phyloP scores from a whole-genome alignment of 2,113 vertebrate species.

The Redunca redunca region DNA sequence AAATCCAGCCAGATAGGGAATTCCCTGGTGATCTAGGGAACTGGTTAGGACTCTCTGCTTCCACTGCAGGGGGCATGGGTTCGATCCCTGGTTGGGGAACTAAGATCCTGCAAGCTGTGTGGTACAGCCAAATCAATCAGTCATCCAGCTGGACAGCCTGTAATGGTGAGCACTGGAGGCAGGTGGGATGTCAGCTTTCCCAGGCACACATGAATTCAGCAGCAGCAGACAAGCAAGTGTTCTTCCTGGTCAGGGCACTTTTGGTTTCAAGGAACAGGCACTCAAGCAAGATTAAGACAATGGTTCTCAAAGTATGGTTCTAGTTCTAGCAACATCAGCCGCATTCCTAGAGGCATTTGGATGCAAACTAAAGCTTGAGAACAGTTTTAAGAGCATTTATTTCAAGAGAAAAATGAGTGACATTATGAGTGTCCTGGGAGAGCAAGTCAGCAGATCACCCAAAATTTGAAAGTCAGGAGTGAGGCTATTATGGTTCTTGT shows the following conservation, averaged over 20 bases:
- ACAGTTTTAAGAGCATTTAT: not conserved
- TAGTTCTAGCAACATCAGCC: not conserved
- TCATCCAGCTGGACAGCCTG: not conserved
- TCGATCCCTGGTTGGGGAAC: not conserved
- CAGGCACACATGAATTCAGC: not conserved
- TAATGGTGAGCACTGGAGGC: not conserved
- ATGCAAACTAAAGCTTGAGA: conserved; percentile 13
- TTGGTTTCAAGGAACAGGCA: not conserved
- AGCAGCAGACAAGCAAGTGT: not conserved
- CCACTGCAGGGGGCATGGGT: not conserved
- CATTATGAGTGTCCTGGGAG: not conserved
- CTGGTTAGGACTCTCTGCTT: not conserved
- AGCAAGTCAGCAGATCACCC: not conserved
- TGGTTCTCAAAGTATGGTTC: not conserved
- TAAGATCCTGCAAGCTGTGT: not conserved
- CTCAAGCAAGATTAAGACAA: not conserved
- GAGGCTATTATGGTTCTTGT: not conserved
- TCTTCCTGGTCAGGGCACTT: not conserved
- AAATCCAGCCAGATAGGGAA: not conserved
- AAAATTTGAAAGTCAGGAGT: not conserved
- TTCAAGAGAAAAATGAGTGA: not conserved
- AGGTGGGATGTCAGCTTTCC: not conserved
- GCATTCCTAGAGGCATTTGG: not conserved
- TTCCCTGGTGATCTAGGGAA: not conserved
- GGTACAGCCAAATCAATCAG: not conserved